phyloP scores from a whole-genome alignment of 2,113 vertebrate species.

The Gnathonemus echidnorhynchus region DNA sequence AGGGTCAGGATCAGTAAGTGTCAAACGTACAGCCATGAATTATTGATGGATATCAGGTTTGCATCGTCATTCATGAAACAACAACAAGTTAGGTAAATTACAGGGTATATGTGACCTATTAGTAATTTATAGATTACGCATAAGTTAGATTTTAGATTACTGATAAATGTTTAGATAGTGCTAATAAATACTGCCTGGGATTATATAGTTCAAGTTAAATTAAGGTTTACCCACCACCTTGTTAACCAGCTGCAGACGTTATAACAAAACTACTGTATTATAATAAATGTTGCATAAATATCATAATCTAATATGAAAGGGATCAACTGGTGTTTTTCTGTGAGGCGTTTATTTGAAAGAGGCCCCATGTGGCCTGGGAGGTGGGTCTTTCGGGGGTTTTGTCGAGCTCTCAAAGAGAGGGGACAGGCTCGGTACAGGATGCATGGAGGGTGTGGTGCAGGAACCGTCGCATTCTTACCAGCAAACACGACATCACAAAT shows the following conservation, averaged over 20 bases:
- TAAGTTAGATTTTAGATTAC: background rate
- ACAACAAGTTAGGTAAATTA: background rate
- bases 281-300: background rate
- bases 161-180: background rate
- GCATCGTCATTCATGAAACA: background rate
- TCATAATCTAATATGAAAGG: background rate
- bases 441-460: constrained; percentile 48
- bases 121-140: background rate
- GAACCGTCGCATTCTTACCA: constrained; percentile 38
- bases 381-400: constrained; percentile 35
- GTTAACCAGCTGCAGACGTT: background rate
- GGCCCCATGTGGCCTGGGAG: constrained; percentile 26
- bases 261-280: background rate
- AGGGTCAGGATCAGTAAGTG: background rate
- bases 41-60: background rate
- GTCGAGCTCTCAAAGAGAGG: constrained; percentile 31
- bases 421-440: constrained; percentile 51
- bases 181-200: background rate
- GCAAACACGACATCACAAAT: constrained; percentile 17
- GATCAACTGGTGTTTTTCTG: background rate
- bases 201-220: background rate
- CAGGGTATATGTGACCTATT: background rate
- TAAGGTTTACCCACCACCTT: background rate
- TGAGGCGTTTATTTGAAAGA: background rate
- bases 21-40: background rate